Conservation (phyloP, 1,140 invertebrate species). For the Bacillus rossius region DNA sequence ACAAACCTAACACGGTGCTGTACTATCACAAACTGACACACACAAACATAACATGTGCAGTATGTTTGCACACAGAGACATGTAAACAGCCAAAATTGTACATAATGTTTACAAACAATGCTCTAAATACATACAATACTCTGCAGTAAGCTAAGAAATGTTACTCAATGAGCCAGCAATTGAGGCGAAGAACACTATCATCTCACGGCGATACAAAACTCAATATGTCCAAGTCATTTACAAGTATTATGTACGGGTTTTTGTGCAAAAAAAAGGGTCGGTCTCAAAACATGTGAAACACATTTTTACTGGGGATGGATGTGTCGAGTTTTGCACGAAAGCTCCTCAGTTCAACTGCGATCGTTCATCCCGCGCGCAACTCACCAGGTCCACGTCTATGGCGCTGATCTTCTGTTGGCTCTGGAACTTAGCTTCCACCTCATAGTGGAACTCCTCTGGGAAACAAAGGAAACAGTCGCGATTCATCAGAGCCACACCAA, state of each 20-base stretch:
- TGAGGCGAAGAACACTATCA: too few species aligned
- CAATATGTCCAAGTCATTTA: too few species aligned
- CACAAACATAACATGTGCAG: too few species aligned
- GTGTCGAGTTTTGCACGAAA: background rate
- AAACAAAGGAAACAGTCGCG: background rate
- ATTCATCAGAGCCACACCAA: background rate
- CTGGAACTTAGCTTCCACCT: constrained; percentile 54
- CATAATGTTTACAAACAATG: too few species aligned
- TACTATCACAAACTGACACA: too few species aligned
- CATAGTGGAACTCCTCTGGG: constrained; percentile 52
- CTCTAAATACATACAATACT: background rate
- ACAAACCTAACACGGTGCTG: too few species aligned
- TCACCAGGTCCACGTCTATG: constrained; percentile 63
- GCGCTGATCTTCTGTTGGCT: constrained; percentile 50
- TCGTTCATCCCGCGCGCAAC: background rate
- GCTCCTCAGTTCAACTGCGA: background rate
- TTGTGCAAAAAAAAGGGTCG: background rate
- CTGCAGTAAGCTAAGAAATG: background rate
- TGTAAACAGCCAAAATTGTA: too few species aligned
- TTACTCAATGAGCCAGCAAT: background rate
- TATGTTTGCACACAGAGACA: too few species aligned
- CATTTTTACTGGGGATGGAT: background rate
- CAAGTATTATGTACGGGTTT: background rate
- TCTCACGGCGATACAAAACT: too few species aligned
- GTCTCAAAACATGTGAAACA: background rate